Evolutionary conservation across 2,113 vertebrate species (phyloP), one percentile per base, ranked within the genome.

Genomic region (Arvicanthis niloticus): DNA sequence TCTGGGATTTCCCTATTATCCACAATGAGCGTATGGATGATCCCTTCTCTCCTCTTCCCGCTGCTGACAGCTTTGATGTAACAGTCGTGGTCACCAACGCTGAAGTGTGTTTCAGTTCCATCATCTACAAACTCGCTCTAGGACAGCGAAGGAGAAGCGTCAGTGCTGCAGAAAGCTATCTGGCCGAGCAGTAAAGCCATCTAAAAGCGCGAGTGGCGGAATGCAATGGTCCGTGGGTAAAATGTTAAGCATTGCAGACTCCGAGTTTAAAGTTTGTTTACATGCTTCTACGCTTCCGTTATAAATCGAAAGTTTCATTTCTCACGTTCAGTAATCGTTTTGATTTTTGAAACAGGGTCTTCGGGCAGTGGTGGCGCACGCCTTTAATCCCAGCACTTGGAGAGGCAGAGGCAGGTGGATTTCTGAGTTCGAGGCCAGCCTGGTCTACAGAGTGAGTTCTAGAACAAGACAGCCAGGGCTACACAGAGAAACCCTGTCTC

Each of bases 41-140:
- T 99, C 72, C 99, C 99, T 89, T 99, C 99, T 96, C 98, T 99
- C 91, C 99, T 98, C 98, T 99, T 99, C 8, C 99, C 99, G 42
- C 99, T 99, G 94, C 99, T 99, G 97, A 99, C 99, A 1, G 99
- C 99, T 96, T 99, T 99, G 97, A 99, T 99, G 95, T 98, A 99
- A 98, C 99, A 99, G 97, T 98, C 99, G 85, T 99, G 99, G 86
- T 99, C 98, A 42, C 99, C 99, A 3, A 99, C 97, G 5, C 97
- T 99, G 98, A 99, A 99, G 98, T 99, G 99, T 0, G 99, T 99
- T 98, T 99, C 99, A 10, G 99, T 99, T 78, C 99, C 99, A 3
- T 99, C 99, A 0, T 99, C 99, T 91, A 99, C 99, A 98, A 99
- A 99, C 98, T 99, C 99, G 40, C 99, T 99, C 99, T 99, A 95